phyloP scores from a whole-genome alignment of 2,888 invertebrate genomes.

The Lepidocyrtinus sp. region DNA sequence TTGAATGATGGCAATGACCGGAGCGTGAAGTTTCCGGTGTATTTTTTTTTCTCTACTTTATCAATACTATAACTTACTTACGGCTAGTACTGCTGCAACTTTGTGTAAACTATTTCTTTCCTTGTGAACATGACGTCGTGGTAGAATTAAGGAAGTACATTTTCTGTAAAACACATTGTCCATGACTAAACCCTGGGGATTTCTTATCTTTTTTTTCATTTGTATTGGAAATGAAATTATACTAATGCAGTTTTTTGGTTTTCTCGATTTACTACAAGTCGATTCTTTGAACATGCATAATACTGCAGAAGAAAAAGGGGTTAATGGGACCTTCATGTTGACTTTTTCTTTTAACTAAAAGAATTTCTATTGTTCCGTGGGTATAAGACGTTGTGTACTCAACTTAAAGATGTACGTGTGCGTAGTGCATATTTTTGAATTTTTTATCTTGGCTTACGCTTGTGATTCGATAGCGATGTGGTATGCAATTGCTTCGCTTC shows the following conservation, averaged over 20 bases:
- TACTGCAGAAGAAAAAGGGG: neutral
- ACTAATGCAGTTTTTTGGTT: no score
- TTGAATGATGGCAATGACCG: conserved; percentile 16
- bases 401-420: no score
- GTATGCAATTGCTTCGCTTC: no score
- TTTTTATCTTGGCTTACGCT: no score
- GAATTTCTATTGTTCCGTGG: neutral
- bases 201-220: neutral
- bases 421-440: no score
- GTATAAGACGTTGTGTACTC: no score
- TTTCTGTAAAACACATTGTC: neutral
- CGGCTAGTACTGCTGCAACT: no score
- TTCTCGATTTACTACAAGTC: no score
- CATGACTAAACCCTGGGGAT: neutral
- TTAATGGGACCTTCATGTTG: conserved; percentile 1
- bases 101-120: neutral
- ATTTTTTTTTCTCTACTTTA: conserved; percentile 11
- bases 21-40: neutral
- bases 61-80: no score
- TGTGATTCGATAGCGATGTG: no score
- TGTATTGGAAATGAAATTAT: no score
- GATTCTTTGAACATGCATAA: no score
- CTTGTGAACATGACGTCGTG: neutral
- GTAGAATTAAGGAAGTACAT: conserved; percentile 1
- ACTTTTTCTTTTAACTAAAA: conserved; percentile 1